Evolutionary conservation across 2,113 vertebrate genomes (phyloP).

Genomic region (Erythrocercus mccallii): DNA sequence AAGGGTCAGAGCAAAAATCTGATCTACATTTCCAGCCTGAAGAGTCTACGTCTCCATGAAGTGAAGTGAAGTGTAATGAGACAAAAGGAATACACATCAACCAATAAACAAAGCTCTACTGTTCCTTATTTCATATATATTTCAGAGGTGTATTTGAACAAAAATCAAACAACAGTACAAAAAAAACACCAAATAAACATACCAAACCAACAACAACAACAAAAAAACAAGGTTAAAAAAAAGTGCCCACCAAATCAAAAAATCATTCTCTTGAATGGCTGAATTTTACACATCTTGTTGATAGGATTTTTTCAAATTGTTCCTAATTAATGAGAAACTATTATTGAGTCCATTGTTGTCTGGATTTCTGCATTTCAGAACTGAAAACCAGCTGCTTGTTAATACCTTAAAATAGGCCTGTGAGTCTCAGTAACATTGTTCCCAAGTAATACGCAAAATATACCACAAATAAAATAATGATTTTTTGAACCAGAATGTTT

Average conservation of each 20-base stretch:
- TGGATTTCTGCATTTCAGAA: slow-evolving; percentile 17
- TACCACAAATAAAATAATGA: not conserved
- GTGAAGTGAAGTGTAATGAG: not conserved
- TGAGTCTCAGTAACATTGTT: not conserved
- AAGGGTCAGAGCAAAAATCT: not conserved
- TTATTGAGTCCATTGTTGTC: not conserved
- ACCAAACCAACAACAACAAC: not conserved
- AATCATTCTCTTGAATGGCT: not conserved
- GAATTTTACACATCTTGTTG: not conserved
- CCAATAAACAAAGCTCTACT: not conserved
- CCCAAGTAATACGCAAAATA: not conserved
- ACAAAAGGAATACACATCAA: not conserved
- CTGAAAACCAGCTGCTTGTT: not conserved
- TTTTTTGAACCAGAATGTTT: not conserved
- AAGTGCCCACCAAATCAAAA: rapidly evolving
- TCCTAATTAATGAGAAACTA: not conserved
- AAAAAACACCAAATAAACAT: too few relatives aligned
- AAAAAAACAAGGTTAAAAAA: not conserved
- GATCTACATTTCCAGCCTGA: not conserved
- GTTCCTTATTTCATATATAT: not conserved
- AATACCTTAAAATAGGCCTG: not conserved
- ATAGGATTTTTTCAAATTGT: not conserved
- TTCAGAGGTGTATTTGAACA: not conserved
- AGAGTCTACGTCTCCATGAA: not conserved
- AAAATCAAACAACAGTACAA: not conserved